phyloP scores from a whole-genome alignment of 2,888 invertebrate species.

The Drosophila limbata region DNA sequence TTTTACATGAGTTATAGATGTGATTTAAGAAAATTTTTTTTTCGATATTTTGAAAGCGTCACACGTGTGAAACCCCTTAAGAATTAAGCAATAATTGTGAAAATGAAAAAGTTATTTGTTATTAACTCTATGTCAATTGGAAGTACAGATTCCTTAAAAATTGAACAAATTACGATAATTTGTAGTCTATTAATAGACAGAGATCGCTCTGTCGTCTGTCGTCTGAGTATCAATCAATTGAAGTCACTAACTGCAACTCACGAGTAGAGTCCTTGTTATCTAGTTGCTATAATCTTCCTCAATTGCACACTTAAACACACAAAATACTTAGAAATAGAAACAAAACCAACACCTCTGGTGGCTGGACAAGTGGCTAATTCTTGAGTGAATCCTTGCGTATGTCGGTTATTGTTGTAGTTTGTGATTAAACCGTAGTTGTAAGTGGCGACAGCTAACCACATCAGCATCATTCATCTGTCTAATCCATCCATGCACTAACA shows the following conservation, averaged over 20 bases:
- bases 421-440: slow-evolving; percentile 62
- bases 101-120: not conserved
- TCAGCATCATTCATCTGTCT: slow-evolving; percentile 22
- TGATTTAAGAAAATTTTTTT: too few relatives aligned
- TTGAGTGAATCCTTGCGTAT: slow-evolving; percentile 33
- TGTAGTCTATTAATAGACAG: too few relatives aligned
- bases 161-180: too few relatives aligned
- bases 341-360: slow-evolving; percentile 23
- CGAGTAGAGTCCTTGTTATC: not conserved
- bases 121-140: too few relatives aligned
- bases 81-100: too few relatives aligned
- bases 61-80: too few relatives aligned
- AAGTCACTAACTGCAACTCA: slow-evolving; percentile 28
- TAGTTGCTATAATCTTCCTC: not conserved
- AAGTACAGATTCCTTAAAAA: too few relatives aligned
- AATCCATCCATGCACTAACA: slow-evolving; percentile 24
- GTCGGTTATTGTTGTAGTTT: slow-evolving; percentile 46
- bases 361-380: slow-evolving; percentile 32
- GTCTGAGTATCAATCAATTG: not conserved
- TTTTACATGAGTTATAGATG: too few relatives aligned
- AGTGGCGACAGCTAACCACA: slow-evolving; percentile 41
- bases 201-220: not conserved
- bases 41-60: too few relatives aligned
- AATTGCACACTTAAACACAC: slow-evolving; percentile 33
- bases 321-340: not conserved